Percentiles rank a stretch among this genome's conserved stretches.
phyloP scores from a whole-genome alignment of 64 coral and sea anemone genomes.

The Stichodactyla helianthus region DNA sequence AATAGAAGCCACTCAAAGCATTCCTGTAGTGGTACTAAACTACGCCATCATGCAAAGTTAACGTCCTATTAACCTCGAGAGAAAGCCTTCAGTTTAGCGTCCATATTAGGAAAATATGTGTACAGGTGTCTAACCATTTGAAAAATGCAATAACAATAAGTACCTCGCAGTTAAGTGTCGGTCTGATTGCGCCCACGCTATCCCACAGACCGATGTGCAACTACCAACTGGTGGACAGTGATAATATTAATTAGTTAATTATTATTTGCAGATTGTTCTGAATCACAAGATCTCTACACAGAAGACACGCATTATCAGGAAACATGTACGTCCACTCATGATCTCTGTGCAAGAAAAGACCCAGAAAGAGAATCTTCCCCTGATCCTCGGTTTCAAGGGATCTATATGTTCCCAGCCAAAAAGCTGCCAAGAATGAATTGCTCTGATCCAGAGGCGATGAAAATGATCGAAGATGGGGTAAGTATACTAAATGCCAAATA shows the following conservation, averaged over 20 bases:
- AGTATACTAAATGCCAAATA: not conserved
- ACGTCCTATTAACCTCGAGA: no score
- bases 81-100: no score
- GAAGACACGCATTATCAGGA: not conserved
- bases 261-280: not conserved
- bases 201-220: no score
- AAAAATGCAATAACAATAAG: no score
- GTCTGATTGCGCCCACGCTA: no score
- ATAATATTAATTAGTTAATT: not conserved
- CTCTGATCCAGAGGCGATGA: conserved; percentile 51
- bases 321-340: not conserved
- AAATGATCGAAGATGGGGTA: conserved; percentile 61
- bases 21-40: no score
- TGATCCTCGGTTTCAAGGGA: conserved; percentile 44
- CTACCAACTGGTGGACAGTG: no score
- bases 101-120: no score
- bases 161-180: no score
- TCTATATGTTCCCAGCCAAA: conserved; percentile 63
- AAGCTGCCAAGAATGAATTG: conserved; percentile 66
- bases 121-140: no score
- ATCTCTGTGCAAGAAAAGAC: not conserved
- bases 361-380: not conserved
- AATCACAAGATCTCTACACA: not conserved
- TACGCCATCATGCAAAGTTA: no score
- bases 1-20: no score